phyloP scores from a whole-genome alignment of 2,888 invertebrate species.

The Caenorhabditis sulstoni region DNA sequence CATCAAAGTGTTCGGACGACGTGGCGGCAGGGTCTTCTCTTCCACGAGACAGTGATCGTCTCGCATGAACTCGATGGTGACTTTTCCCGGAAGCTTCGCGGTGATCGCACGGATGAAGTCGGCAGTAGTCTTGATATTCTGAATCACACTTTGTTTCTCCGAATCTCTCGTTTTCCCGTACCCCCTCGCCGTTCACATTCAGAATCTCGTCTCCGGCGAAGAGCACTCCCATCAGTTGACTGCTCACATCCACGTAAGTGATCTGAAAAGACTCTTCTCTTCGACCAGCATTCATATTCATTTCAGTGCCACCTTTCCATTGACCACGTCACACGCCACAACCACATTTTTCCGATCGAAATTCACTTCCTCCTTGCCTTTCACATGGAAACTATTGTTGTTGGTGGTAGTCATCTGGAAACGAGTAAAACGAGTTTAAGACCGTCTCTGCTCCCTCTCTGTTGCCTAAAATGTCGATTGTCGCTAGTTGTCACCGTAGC shows the following conservation, averaged over 20 bases:
- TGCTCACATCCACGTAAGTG: constrained; percentile 55
- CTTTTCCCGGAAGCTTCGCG: constrained; percentile 61
- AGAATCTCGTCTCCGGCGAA: constrained; percentile 59
- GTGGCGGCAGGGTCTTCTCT: constrained; percentile 59
- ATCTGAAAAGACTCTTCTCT: constrained; percentile 37
- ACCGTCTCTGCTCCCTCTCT: constrained; percentile 16
- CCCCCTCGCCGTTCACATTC: constrained; percentile 50
- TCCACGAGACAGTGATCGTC: constrained; percentile 69
- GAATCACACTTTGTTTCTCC: too few species aligned
- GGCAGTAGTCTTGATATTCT: constrained; percentile 61
- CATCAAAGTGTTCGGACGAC: constrained; percentile 62
- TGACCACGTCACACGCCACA: constrained; percentile 55
- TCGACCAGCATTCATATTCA: background rate
- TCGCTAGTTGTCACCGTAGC: too few species aligned
- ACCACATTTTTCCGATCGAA: constrained; percentile 57
- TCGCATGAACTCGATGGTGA: constrained; percentile 63
- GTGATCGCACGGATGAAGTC: constrained; percentile 59
- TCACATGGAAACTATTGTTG: constrained; percentile 55
- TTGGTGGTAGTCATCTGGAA: constrained; percentile 45
- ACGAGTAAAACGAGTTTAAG: background rate
- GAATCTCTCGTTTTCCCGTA: background rate
- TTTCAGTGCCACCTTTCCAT: constrained; percentile 38
- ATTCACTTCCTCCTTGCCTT: constrained; percentile 53
- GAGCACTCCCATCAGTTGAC: constrained; percentile 52
- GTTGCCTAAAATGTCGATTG: background rate